A percentile compares a stretch with the other conserved stretches of the same genome.
Evolutionary conservation across 2,797 vertebrate genomes (phyloP).

Genomic region (Staurois parvus): DNA sequence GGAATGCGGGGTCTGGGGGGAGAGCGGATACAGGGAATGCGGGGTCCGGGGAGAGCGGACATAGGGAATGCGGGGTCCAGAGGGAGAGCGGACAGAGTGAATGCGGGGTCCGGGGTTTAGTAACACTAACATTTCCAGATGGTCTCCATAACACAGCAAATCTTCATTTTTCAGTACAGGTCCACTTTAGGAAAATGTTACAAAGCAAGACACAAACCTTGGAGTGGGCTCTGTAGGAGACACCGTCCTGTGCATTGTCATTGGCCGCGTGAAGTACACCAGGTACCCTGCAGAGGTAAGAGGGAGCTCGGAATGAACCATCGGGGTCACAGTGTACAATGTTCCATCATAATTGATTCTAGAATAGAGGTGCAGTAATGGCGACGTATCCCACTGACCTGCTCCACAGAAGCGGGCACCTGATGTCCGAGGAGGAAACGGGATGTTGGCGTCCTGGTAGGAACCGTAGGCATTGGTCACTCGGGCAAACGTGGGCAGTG

Average conservation of each 20-base stretch:
- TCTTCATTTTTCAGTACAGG: too few species aligned
- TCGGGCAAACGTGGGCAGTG: conserved; percentile 89
- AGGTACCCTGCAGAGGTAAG: conserved; percentile 79
- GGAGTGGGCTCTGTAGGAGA: conserved; percentile 94
- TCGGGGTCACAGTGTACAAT: not conserved
- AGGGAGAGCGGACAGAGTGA: too few species aligned
- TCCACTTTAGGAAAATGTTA: too few species aligned
- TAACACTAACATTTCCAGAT: too few species aligned
- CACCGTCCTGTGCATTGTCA: conserved; percentile 91
- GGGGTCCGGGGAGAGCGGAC: too few species aligned
- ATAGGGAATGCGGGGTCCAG: too few species aligned
- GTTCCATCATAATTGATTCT: not conserved
- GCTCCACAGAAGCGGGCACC: conserved; percentile 96
- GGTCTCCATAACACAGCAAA: too few species aligned
- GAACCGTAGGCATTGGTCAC: conserved; percentile 95
- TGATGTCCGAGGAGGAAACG: conserved; percentile 94
- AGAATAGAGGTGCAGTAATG: not conserved
- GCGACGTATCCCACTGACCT: conserved; percentile 70
- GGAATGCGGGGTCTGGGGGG: too few species aligned
- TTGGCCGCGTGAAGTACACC: conserved; percentile 95
- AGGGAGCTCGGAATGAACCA: conserved; percentile 30
- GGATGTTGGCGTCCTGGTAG: conserved; percentile 96
- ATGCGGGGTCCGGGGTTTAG: too few species aligned
- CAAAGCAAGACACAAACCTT: too few species aligned
- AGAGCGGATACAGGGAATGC: too few species aligned